These are phyloP conservation scores for Passer domesticus DNA, from an alignment of 2,113 vertebrate genomes.

Conservation along the genomic window DNA sequence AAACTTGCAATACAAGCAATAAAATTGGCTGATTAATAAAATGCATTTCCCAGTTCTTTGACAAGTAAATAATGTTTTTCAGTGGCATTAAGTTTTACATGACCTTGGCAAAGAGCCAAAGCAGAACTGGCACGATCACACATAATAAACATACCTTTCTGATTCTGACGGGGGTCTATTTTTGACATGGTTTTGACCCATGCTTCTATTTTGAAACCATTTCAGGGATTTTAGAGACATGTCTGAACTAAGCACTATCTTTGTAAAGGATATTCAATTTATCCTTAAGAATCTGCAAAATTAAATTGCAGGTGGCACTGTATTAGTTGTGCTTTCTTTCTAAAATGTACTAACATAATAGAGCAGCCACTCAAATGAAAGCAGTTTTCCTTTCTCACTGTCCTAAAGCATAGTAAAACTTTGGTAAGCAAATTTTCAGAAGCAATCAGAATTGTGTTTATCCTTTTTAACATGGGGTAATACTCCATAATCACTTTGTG, in stretches of 20 bases:
- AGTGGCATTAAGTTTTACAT: background rate
- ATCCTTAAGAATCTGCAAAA: background rate
- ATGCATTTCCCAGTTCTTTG: background rate
- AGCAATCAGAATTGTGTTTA: background rate
- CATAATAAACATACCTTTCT: background rate
- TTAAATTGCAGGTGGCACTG: background rate
- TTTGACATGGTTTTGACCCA: slow-evolving; percentile 12
- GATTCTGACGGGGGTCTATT: background rate
- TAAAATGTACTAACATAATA: background rate
- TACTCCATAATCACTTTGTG: background rate
- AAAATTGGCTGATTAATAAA: background rate
- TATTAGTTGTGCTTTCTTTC: background rate
- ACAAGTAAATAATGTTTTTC: background rate
- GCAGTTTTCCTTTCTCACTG: background rate
- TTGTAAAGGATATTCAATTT: background rate
- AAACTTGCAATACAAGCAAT: background rate
- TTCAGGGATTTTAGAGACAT: slow-evolving; percentile 3
- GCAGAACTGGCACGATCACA: background rate
- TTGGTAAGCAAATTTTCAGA: background rate
- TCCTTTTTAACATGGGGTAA: background rate
- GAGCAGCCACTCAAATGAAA: background rate
- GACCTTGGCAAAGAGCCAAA: background rate
- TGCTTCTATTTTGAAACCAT: slow-evolving; percentile 31
- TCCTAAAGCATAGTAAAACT: background rate
- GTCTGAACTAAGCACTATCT: background rate